Evolutionary conservation across 1,140 invertebrate genomes (phyloP), one percentile per base, ranked within the genome.

Genomic region (Halyomorpha halys): DNA sequence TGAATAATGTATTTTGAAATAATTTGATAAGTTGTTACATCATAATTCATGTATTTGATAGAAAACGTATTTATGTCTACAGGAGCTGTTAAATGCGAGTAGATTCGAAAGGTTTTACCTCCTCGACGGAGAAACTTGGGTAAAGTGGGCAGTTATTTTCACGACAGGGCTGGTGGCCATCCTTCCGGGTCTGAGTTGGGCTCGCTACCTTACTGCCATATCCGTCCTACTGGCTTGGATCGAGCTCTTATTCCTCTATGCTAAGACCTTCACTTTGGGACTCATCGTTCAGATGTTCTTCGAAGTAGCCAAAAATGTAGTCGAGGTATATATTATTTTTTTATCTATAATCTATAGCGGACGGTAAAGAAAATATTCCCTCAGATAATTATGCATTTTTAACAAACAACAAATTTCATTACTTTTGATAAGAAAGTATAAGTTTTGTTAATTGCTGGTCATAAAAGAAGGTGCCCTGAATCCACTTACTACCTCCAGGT

Each of bases 271-370:
- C 63, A 74, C 70, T 56, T 78, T 71, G 54, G 78, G 78, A 44
- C 75, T 77, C 68, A 77, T 78, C 68, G 74, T 77, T n/a, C 74
- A 79, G 18, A 78, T 80, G 77, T 80, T 79, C 67, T 75, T 73
- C 18, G 73, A 74, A 0, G 78, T 79, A 2, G 68, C 78, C 51
- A 72, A 73, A 61, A 78, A 80, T 59, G 72, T 79, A n/a, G 64
- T 78, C 18, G 78, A 78, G 71, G 69, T 70, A 67, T 44, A 61
- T 63, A 30, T 30, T 30, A 6, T 21, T n/a, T 14, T 21, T 6
- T 19, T n/a, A n/a, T n/a, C n/a, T n/a, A n/a, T n/a, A n/a, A n/a
- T n/a, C n/a, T n/a, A n/a, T n/a, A n/a, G n/a, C n/a, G n/a, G n/a
- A n/a, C n/a, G n/a, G n/a, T n/a, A n/a, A n/a, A n/a, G n/a, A n/a